Evolutionary conservation across 2,888 invertebrate genomes (phyloP), one percentile per base, ranked within the genome.

Genomic region (Acanthopleura granulata): DNA sequence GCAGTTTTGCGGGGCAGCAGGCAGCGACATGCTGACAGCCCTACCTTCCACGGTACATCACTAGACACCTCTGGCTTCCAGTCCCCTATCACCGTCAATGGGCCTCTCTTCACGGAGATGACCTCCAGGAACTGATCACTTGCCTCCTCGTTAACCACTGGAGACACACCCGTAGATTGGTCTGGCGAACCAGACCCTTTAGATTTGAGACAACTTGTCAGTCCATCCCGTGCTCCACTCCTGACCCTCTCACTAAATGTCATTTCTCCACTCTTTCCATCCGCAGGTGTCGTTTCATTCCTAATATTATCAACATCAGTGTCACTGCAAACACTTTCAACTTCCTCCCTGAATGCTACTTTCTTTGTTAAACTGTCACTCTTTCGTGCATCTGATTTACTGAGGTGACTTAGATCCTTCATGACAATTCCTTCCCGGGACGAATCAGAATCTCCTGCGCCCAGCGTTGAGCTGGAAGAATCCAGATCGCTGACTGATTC

Each of bases 1-100:
- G 66, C 66, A 66, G 29, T 27, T 27, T 66, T 22, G 25, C 16
- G 15, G 66, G 66, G 66, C 66, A 66, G 66, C 66, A 66, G 66
- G 66, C 66, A 27, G n/a, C 18, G 6, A 66, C 66, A 66, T 66
- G 66, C 66, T 25, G 66, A 27, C 29, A 66, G 27, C 22, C 25
- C 22, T 66, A 66, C 66, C 66, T 66, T 22, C 66, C 66, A 66
- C 25, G 18, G 27, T 66, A 16, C 14, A 16, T 27, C 29, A 16
- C 25, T 27, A 22, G 66, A 6, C 1, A 18, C 25, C 66, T 66
- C 66, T 16, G 29, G 1, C 14, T 66, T 66, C 15, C 6, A 3
- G 29, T 66, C 66, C 16, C 6, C 66, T 1, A 66, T 66, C 29
- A 66, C 66, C 6, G 66, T 27, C 14, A 66, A 22, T 25, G 66